Evolutionary conservation across 2,888 invertebrate genomes (phyloP).

Genomic region (Drosophila austrosaltans): DNA sequence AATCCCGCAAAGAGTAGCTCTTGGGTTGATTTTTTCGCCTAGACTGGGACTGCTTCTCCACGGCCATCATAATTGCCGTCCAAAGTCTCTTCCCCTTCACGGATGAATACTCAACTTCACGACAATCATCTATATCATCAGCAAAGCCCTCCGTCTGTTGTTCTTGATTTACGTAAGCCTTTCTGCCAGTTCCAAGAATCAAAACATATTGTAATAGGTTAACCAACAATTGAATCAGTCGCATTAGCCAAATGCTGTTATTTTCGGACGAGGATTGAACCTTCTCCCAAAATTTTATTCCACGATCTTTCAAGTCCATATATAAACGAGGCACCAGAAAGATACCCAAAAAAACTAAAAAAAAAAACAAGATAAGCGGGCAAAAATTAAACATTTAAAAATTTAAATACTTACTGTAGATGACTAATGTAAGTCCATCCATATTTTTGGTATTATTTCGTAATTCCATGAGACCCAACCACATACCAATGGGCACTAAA

Average conservation of each 20-base stretch:
- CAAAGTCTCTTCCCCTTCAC: too few relatives aligned
- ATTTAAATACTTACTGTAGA: neutral
- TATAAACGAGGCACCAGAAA: neutral
- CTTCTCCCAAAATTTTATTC: neutral
- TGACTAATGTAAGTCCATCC: neutral
- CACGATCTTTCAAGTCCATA: neutral
- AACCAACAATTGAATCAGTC: neutral
- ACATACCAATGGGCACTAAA: too few relatives aligned
- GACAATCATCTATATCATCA: neutral
- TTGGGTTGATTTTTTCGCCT: neutral
- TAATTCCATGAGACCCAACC: too few relatives aligned
- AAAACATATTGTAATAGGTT: neutral
- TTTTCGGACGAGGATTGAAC: too few relatives aligned
- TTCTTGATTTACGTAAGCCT: neutral
- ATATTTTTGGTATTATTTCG: too few relatives aligned
- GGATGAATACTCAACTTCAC: neutral
- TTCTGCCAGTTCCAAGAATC: neutral
- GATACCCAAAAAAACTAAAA: neutral
- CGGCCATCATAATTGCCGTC: neutral
- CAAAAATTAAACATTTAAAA: neutral
- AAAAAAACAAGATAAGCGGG: too few relatives aligned
- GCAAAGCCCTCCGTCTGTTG: neutral
- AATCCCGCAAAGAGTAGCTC: neutral
- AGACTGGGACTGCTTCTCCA: neutral
- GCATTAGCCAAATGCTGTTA: neutral